Evolutionary conservation across 2,113 vertebrate genomes (phyloP).

Genomic region (Macquaria ambigua): DNA sequence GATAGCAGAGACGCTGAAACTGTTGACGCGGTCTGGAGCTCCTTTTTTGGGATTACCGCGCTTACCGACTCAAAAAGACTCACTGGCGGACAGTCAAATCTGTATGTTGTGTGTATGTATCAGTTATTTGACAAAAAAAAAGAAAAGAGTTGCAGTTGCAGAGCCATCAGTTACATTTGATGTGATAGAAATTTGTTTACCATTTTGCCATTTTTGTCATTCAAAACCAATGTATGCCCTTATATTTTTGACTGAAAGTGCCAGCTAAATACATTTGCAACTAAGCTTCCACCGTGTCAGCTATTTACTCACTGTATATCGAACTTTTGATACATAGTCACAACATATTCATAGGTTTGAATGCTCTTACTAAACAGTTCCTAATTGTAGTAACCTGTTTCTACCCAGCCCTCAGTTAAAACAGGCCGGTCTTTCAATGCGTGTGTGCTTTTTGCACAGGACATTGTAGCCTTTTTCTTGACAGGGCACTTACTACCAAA

Average conservation of each 20-base stretch:
- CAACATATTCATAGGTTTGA: constrained; percentile 75
- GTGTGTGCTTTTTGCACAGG: constrained; percentile 55
- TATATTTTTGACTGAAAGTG: constrained; percentile 78
- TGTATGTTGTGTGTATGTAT: constrained; percentile 79
- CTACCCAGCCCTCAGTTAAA: constrained; percentile 35
- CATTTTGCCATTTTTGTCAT: constrained; percentile 65
- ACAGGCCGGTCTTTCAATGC: constrained; percentile 23
- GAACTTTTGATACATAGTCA: constrained; percentile 73
- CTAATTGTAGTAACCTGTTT: constrained; percentile 45
- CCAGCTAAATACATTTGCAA: constrained; percentile 68
- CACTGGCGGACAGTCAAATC: constrained; percentile 65
- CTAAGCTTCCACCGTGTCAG: constrained; percentile 61
- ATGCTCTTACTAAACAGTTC: constrained; percentile 66
- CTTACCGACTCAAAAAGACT: constrained; percentile 56
- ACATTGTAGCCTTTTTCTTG: constrained; percentile 31
- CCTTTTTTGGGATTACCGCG: constrained; percentile 58
- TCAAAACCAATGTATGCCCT: constrained; percentile 69
- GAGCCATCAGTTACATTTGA: constrained; percentile 70
- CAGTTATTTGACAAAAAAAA: constrained; percentile 60
- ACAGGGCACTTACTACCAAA: constrained; percentile 54
- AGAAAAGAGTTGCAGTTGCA: constrained; percentile 46
- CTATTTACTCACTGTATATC: constrained; percentile 76
- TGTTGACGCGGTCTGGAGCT: constrained; percentile 48
- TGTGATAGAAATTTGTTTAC: constrained; percentile 68
- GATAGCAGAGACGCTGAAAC: constrained; percentile 53